Base-by-base conservation (phyloP, 2,888 invertebrate species). In the Drosophila neotestacea region DNA sequence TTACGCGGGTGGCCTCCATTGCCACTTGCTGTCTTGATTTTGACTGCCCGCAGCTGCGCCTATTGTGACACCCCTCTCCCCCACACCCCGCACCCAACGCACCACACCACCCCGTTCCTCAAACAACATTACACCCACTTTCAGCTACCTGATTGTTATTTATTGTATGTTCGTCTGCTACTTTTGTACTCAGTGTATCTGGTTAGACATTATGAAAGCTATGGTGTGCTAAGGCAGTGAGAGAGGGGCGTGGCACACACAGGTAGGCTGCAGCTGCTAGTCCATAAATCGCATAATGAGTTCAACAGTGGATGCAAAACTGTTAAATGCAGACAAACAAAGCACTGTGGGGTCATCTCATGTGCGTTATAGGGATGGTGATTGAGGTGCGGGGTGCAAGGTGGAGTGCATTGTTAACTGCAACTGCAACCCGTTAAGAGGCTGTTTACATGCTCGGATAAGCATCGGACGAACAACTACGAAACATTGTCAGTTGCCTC, bases 81-180 rank as follows among this genome's bases (percentile, higher is more conserved):
- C 6, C 38, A 2, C 47, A 6, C 44, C 38, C 16, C 16, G 4
- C 11, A 6, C n/a, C 27, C 3, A 22, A 22, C 22, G 22, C 3
- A 30, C 50, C 10, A 4, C 32, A 13, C 13, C 32, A n/a, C 28
- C 28, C 22, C 32, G 36, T 34, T 10, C n/a, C 44, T n/a, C n/a
- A 22, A n/a, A 9, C 56, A 30, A 27, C 42, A 55, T 54, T 42
- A 47, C 61, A 55, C 64, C 56, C 65, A 46, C 70, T 62, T 72
- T 47, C 72, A 60, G 70, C 79, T 79, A 80, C 82, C 77, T 83
- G 88, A 85, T 87, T 83, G 77, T 85, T 79, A 82, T 88, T 88
- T 85, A 83, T 81, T 73, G 73, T 80, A 44, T 72, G 66, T 61
- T 73, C 73, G 71, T 69, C 77, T 73, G 73, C 82, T 75, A 51